Percentiles rank a stretch among this genome's conserved stretches.
phyloP scores from a whole-genome alignment of 2,113 vertebrate genomes.

The Pao palembangensis region DNA sequence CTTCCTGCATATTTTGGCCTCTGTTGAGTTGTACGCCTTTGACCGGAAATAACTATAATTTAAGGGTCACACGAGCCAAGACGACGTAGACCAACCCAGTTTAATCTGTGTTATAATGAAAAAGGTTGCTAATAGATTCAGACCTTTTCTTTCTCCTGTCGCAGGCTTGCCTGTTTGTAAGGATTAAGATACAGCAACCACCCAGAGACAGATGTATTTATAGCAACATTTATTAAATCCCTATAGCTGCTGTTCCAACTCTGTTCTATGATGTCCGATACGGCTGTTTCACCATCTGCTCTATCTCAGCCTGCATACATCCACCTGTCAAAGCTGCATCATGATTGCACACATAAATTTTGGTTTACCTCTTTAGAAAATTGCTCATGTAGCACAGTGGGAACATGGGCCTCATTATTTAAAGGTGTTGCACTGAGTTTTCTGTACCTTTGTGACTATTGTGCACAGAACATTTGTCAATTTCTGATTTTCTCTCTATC shows the following conservation, averaged over 20 bases:
- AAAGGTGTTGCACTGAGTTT: no score
- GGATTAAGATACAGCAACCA: neutral
- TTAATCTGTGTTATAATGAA: constrained; percentile 45
- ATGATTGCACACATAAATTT: no score
- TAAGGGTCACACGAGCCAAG: constrained; percentile 52
- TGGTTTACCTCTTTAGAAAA: no score
- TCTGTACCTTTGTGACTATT: no score
- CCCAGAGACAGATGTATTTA: neutral
- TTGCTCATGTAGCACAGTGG: no score
- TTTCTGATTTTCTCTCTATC: no score
- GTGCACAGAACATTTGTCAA: no score
- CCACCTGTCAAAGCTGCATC: constrained; percentile 25
- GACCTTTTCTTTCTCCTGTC: constrained; percentile 22
- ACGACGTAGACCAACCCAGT: constrained; percentile 31
- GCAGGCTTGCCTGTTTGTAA: neutral
- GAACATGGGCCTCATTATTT: no score
- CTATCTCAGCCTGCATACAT: constrained; percentile 16
- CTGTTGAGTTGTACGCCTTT: constrained; percentile 53
- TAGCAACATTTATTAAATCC: constrained; percentile 3
- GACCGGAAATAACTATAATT: constrained; percentile 56
- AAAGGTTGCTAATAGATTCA: constrained; percentile 33
- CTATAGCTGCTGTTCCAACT: no score
- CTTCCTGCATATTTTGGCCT: constrained; percentile 29
- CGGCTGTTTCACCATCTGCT: constrained; percentile 42
- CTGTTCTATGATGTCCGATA: constrained; percentile 2